Evolutionary conservation across 2,113 vertebrate species (phyloP).

Genomic region (Xenopus borealis): DNA sequence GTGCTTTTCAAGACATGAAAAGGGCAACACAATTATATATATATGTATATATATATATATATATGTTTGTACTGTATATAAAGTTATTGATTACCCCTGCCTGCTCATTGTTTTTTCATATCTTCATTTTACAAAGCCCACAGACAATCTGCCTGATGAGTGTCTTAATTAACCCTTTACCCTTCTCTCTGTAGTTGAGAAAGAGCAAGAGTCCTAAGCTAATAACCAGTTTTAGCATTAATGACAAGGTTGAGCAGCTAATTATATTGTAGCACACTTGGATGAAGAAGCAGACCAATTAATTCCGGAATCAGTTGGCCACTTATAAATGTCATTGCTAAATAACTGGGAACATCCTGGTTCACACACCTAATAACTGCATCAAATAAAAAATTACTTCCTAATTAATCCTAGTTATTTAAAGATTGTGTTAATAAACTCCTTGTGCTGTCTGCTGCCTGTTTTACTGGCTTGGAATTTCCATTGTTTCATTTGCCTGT

Average conservation of each 20-base stretch:
- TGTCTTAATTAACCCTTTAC: constrained; percentile 44
- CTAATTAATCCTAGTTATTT: constrained; percentile 35
- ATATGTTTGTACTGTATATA: not conserved
- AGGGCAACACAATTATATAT: not conserved
- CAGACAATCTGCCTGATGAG: constrained; percentile 14
- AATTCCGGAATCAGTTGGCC: constrained; percentile 41
- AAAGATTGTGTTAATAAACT: not conserved
- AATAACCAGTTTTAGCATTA: constrained; percentile 40
- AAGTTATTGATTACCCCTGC: not conserved
- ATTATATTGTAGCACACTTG: constrained; percentile 42
- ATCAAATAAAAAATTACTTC: constrained; percentile 38
- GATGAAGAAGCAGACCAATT: constrained; percentile 44
- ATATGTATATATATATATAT: too few relatives aligned
- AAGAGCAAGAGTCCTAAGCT: constrained; percentile 14
- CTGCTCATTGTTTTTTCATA: not conserved
- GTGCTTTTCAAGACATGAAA: not conserved
- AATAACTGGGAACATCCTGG: constrained; percentile 31
- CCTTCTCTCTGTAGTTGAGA: constrained; percentile 19
- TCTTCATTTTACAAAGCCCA: constrained; percentile 9
- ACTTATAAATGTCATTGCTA: constrained; percentile 44
- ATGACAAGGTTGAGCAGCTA: constrained; percentile 42
- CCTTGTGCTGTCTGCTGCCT: not conserved
- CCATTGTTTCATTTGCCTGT: too few relatives aligned
- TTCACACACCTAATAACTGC: constrained; percentile 45
- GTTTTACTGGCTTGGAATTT: too few relatives aligned